Conservation (phyloP, 1,140 invertebrate species). For the Oreohelix idahoensis region DNA sequence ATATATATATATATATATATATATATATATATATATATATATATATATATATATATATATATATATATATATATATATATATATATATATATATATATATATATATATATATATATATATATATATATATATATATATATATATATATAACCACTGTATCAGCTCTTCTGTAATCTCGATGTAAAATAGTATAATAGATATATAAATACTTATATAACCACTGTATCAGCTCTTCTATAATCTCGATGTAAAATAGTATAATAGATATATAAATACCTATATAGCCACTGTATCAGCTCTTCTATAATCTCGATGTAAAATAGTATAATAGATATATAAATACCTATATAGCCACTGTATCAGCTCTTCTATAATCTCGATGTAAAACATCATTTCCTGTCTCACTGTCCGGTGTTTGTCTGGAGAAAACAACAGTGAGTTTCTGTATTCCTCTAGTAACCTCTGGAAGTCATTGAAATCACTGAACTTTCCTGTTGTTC, state of each 20-base stretch:
- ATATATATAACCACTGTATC: slow-evolving; percentile 46
- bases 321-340: no score
- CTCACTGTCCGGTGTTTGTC: slow-evolving; percentile 34
- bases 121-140: slow-evolving; percentile 26
- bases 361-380: slow-evolving; percentile 40
- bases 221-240: slow-evolving; percentile 38
- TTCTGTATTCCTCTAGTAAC: slow-evolving; percentile 32
- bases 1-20: not conserved
- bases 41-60: slow-evolving; percentile 22
- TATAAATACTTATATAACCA: slow-evolving; percentile 42
- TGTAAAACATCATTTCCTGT: slow-evolving; percentile 50
- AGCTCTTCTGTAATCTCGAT: slow-evolving; percentile 40
- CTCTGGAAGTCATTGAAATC: slow-evolving; percentile 29
- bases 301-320: slow-evolving; percentile 26
- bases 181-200: slow-evolving; percentile 46
- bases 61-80: slow-evolving; percentile 27
- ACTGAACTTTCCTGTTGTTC: not conserved
- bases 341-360: slow-evolving; percentile 47
- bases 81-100: slow-evolving; percentile 42
- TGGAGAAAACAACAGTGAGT: slow-evolving; percentile 44
- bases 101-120: slow-evolving; percentile 22
- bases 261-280: no score
- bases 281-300: slow-evolving; percentile 46
- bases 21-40: slow-evolving; percentile 42
- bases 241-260: not conserved